A percentile compares a stretch with the other conserved stretches of the same genome.
These are phyloP conservation scores for Panorpa germanica DNA, from an alignment of 2,888 invertebrate genomes.

Conservation along the genomic window DNA sequence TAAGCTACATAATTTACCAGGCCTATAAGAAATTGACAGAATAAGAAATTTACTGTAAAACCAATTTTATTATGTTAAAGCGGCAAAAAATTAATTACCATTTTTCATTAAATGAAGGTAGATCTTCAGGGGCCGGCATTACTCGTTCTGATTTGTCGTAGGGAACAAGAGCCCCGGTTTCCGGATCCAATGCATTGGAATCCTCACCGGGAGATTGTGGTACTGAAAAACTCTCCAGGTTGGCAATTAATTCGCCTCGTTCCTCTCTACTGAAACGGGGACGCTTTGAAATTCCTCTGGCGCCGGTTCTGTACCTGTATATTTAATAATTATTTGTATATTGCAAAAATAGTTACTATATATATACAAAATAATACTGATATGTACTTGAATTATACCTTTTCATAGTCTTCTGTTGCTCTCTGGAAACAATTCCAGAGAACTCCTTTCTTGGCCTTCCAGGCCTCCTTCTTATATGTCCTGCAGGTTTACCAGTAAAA, in stretches of 20 bases:
- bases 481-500: too few species aligned
- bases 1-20: constrained; percentile 74
- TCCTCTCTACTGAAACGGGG: constrained; percentile 14
- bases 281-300: constrained; percentile 1
- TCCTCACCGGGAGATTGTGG: constrained; percentile 8
- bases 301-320: constrained; percentile 16
- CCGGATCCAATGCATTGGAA: constrained; percentile 4
- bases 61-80: not conserved
- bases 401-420: too few species aligned
- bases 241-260: constrained; percentile 4
- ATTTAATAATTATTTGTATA: constrained; percentile 25
- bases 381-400: too few species aligned
- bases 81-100: constrained; percentile 32
- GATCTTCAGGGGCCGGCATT: constrained; percentile 52
- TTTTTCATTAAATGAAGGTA: constrained; percentile 64
- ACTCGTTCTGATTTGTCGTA: too few species aligned
- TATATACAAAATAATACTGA: too few species aligned
- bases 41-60: constrained; percentile 4
- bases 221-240: constrained; percentile 6
- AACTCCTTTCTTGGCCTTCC: constrained; percentile 68
- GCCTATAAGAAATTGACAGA: constrained; percentile 28
- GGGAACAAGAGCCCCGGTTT: constrained; percentile 1
- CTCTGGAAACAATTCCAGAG: too few species aligned
- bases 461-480: constrained; percentile 55
- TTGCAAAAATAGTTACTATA: constrained; percentile 10